Base-by-base conservation (phyloP, 1,140 invertebrate genomes). In the Leptinotarsa undecemlineata region DNA sequence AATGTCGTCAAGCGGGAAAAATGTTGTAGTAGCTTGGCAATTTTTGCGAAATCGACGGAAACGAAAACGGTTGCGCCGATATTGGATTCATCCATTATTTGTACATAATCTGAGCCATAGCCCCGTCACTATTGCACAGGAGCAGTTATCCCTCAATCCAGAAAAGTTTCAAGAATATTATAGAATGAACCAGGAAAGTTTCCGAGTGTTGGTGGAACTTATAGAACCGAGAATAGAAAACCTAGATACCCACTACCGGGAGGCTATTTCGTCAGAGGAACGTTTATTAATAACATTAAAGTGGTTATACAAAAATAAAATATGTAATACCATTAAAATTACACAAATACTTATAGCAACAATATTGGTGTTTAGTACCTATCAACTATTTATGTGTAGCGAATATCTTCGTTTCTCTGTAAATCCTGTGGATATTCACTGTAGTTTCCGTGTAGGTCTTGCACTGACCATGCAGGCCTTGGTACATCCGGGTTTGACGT, bases 281-380 rank as follows among this genome's bases (percentile, higher is more conserved):
- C 61, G n/a, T 63, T 63, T 20, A 63, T 63, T 63, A 63, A 19
- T 63, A 63, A 63, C n/a, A n/a, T 17, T 63, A 63, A 63, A 19
- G 61, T 19, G 3, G 61, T 21, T 20, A 14, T 21, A 63, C 19
- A n/a, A 13, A 63, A 63, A 63, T 63, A 19, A 63, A 63, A 63
- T 33, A 33, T 33, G 6, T 33, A 11, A 33, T 33, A 33, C 33
- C 33, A 33, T 33, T 33, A 11, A 11, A 33, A 33, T 11, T 33
- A 33, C 33, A 33, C 33, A 33, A 33, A 33, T 33, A 33, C 33
- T 33, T 11, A 33, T 33, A 33, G 33, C 8, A 33, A 33, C 33
- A 33, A 33, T 33, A 33, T 33, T 33, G 33, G 33, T 33, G 33
- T 8, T 33, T 3, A 33, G 33, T 33, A 33, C 33, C 33, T 33